Conservation (phyloP, 1,140 invertebrate genomes). For the Drosophila jambulina region DNA sequence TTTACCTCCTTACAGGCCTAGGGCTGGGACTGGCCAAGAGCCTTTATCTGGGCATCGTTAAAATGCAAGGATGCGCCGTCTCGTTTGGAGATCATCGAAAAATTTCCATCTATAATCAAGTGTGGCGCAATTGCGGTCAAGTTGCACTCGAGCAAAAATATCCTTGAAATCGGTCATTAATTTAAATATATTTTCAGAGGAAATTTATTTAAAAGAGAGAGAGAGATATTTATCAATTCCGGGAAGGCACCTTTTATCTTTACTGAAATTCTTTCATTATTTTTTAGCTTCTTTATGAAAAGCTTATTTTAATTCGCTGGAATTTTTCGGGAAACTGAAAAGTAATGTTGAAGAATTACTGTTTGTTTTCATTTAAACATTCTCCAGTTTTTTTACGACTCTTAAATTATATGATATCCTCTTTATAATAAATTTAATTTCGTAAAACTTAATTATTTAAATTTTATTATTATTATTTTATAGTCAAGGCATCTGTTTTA, state of each 20-base stretch:
- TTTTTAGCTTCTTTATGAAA: too few species aligned
- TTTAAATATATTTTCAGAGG: background rate
- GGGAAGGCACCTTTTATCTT: background rate
- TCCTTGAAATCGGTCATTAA: background rate
- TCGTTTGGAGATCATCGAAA: slow-evolving; percentile 13
- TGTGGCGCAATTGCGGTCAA: slow-evolving; percentile 14
- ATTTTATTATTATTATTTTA: too few species aligned
- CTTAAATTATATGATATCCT: too few species aligned
- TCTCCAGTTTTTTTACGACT: too few species aligned
- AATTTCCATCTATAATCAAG: slow-evolving; percentile 19
- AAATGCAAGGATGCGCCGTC: slow-evolving; percentile 8
- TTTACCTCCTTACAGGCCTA: slow-evolving; percentile 8
- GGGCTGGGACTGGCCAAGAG: slow-evolving; percentile 22
- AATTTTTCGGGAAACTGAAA: background rate
- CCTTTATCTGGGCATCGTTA: slow-evolving; percentile 42
- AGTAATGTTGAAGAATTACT: background rate
- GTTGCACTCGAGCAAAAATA: background rate
- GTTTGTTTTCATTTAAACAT: background rate
- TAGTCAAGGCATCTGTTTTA: too few species aligned
- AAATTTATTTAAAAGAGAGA: too few species aligned
- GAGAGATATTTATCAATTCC: background rate
- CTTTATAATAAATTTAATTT: too few species aligned
- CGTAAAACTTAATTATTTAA: too few species aligned
- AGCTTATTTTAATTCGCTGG: background rate
- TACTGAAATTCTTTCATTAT: too few species aligned